A percentile compares a stretch with the other conserved stretches of the same genome.
phyloP scores from a whole-genome alignment of 2,113 vertebrate genomes.

The Plestiodon gilberti region DNA sequence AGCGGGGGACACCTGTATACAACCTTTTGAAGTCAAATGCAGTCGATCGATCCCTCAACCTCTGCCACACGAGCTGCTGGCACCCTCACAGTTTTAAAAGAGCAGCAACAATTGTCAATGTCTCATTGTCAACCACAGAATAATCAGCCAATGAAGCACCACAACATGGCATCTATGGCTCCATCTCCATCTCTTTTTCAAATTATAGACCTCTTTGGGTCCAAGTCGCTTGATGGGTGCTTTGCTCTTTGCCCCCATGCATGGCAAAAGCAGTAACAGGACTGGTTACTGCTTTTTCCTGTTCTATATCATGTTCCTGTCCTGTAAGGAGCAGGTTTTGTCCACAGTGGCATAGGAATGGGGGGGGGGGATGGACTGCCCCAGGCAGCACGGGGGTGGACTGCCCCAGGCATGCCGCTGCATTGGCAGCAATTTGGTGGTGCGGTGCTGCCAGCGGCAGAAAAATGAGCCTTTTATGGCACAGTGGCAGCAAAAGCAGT shows the following conservation, averaged over 20 bases:
- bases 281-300: background rate
- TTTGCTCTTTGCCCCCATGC: background rate
- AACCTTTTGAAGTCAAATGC: background rate
- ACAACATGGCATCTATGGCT: too few species aligned
- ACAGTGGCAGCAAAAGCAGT: too few species aligned
- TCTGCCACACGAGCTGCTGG: background rate
- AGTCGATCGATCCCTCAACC: background rate
- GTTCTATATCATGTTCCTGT: background rate
- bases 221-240: too few species aligned
- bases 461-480: too few species aligned
- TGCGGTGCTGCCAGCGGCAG: too few species aligned
- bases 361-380: too few species aligned
- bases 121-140: background rate
- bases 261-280: too few species aligned
- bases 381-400: too few species aligned
- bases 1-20: background rate
- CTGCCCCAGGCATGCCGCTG: too few species aligned
- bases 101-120: background rate
- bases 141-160: background rate
- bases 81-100: background rate
- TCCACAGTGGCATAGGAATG: too few species aligned
- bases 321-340: background rate
- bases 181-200: background rate
- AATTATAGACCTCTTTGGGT: background rate
- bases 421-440: too few species aligned